Evolutionary conservation across 2,113 vertebrate species (phyloP).

Genomic region (Lepidothrix coronata): DNA sequence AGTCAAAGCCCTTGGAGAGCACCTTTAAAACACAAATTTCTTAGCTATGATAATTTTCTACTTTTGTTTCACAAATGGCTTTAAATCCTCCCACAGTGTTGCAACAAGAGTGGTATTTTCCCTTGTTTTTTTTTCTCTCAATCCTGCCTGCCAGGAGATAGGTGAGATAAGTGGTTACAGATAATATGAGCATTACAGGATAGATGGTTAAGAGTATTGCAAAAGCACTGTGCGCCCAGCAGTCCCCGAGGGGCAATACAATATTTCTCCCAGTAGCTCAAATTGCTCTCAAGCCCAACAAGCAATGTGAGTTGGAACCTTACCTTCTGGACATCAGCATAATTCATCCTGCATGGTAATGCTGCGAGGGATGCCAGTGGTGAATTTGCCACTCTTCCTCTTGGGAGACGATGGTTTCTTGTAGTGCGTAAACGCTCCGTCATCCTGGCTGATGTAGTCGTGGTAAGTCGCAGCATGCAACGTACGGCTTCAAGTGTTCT

Average conservation of each 20-base stretch:
- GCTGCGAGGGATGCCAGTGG: not conserved
- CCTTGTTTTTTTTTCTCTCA: not conserved
- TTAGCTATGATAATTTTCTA: not conserved
- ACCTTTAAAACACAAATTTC: not conserved
- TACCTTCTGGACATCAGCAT: not conserved
- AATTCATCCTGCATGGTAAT: not conserved
- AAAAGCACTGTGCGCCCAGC: not conserved
- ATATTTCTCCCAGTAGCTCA: not conserved
- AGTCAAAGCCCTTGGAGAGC: not conserved
- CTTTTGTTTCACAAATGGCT: slow-evolving; percentile 36
- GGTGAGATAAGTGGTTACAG: slow-evolving; percentile 18
- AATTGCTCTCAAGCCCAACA: not conserved
- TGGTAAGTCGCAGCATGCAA: not conserved
- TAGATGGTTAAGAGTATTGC: not conserved
- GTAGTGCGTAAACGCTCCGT: not conserved
- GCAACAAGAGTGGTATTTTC: not conserved
- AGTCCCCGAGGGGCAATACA: not conserved
- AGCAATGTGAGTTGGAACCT: not conserved
- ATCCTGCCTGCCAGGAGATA: not conserved
- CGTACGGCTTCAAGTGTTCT: not conserved
- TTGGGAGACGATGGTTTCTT: not conserved
- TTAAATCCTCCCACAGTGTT: not conserved
- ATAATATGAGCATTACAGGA: not conserved
- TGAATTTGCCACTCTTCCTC: not conserved
- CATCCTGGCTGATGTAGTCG: not conserved